Percentiles rank a stretch among this genome's conserved stretches.
These are phyloP conservation scores for Trachythela sp. DNA, from an alignment of 64 coral and sea anemone species.

Conservation along the genomic window DNA sequence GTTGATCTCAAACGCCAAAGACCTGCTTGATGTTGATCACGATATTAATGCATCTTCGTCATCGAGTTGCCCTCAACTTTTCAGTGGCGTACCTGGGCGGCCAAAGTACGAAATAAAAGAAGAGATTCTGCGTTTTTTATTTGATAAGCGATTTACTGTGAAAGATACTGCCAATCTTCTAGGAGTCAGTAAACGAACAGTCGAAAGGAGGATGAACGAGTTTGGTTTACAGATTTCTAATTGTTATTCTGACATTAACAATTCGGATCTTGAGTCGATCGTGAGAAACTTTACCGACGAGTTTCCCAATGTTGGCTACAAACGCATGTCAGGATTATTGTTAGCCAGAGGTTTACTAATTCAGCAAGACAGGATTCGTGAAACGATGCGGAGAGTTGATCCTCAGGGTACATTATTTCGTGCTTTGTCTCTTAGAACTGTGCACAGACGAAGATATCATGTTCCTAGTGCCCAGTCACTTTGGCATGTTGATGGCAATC, in stretches of 20 bases:
- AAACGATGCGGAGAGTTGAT: background rate
- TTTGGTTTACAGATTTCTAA: background rate
- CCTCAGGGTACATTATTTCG: background rate
- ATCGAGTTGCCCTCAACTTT: background rate
- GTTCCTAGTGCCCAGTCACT: conserved; percentile 23
- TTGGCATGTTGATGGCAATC: conserved; percentile 39
- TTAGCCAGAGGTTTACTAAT: conserved; percentile 9
- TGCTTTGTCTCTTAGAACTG: conserved; percentile 4
- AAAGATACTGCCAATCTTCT: background rate
- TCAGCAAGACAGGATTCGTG: conserved; percentile 31
- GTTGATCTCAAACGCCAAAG: background rate
- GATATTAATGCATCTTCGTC: background rate
- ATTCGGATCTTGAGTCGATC: conserved; percentile 5
- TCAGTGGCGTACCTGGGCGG: background rate
- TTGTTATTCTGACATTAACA: background rate
- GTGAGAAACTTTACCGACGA: background rate
- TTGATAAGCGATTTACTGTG: background rate
- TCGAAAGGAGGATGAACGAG: conserved; percentile 32
- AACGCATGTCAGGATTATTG: conserved; percentile 43
- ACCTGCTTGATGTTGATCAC: background rate
- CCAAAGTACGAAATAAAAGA: background rate
- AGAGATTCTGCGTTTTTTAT: background rate
- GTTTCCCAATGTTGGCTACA: conserved; percentile 48
- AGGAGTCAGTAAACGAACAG: conserved; percentile 43
- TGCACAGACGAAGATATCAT: conserved; percentile 36